Evolutionary conservation across 2,888 invertebrate genomes (phyloP), one percentile per base, ranked within the genome.

Genomic region (Lithodes maja): DNA sequence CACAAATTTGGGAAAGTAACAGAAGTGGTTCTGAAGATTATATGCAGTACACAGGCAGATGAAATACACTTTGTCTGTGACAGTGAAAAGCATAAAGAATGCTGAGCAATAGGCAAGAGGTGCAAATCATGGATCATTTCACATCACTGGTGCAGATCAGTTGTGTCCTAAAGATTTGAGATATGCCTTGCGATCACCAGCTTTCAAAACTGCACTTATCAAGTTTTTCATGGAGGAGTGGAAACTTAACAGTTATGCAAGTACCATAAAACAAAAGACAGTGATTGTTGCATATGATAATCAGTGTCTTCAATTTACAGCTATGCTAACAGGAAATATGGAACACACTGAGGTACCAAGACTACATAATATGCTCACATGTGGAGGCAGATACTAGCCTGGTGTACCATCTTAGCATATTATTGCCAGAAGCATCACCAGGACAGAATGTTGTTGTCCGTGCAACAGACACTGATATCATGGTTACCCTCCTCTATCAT

Each of bases 271-370:
- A 33, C 33, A 33, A 33, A 12, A 61, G 61, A 61, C 61, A 61
- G 12, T 61, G 5, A 12, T 61, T 61, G 61, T 12, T 61, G 61
- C 61, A 61, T 7, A 61, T 61, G 61, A 61, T 5, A 61, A 61
- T 61, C 61, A 61, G 61, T 61, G 61, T 61, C 61, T 61, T 61
- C 61, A 61, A 12, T 61, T 7, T 61, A 61, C 5, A 61, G 61
- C 61, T 61, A 61, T 61, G 61, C 61, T 61, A 61, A 61, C 61
- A 61, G 61, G 61, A 61, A 61, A 61, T 61, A 61, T 61, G 61
- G 61, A 61, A 5, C 61, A 61, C 61, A 61, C 5, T 61, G 61
- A 61, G 61, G 61, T 61, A 61, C 5, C 61, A 61, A 33, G 61
- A 61, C 7, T 61, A 61, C 61, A 61, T 61, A 33, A 33, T 33